Evolutionary conservation across 2,113 vertebrate genomes (phyloP).

Genomic region (Eublepharis macularius): DNA sequence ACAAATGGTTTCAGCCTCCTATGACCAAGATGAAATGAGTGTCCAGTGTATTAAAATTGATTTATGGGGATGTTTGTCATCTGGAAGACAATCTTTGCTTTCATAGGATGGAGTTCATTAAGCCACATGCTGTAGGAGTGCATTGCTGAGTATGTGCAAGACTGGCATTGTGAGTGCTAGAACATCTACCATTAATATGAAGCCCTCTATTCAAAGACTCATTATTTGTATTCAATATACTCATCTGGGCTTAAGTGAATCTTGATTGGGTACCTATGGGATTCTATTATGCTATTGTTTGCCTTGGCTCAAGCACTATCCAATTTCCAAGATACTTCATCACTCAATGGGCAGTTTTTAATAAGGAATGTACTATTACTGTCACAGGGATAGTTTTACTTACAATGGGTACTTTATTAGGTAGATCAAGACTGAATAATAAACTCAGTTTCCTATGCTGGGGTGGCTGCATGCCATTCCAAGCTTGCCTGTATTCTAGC

Average conservation of each 20-base stretch:
- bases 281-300: not conserved
- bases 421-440: not conserved
- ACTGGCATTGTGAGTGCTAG: not conserved
- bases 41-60: not conserved
- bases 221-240: not conserved
- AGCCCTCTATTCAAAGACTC: not conserved
- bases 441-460: not conserved
- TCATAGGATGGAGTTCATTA: not conserved
- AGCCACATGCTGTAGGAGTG: not conserved
- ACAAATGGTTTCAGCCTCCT: not conserved
- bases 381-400: not conserved
- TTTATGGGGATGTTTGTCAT: not conserved
- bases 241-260: not conserved
- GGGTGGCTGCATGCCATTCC: not conserved
- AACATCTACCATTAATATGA: not conserved
- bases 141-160: not conserved
- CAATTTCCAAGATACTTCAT: not conserved
- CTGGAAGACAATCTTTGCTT: not conserved
- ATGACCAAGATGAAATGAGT: not conserved
- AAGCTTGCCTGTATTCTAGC: not conserved
- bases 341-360: not conserved
- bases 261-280: not conserved
- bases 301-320: not conserved
- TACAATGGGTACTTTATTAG: not conserved
- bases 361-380: not conserved